Conservation (phyloP, 2,113 vertebrate species). For the Dipodomys stephensi region DNA sequence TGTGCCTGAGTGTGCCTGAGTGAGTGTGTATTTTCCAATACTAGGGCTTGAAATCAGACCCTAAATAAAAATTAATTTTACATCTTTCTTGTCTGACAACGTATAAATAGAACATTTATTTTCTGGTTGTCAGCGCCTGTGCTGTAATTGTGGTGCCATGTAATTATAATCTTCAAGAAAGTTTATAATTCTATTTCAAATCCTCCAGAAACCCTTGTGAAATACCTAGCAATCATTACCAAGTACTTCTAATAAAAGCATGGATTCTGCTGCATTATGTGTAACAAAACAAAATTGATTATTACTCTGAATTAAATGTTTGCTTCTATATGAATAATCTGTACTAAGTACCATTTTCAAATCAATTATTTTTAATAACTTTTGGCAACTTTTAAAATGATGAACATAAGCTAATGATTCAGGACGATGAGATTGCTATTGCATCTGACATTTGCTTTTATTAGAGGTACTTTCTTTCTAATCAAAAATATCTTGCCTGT, state of each 20-base stretch:
- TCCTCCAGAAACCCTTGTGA: neutral
- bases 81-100: neutral
- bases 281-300: constrained; percentile 46
- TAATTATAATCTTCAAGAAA: constrained; percentile 36
- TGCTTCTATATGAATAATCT: constrained; percentile 67
- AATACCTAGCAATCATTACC: neutral
- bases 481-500: constrained; percentile 43
- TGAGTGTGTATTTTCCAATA: too few species aligned
- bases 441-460: constrained; percentile 50
- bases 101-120: neutral
- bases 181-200: neutral
- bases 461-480: constrained; percentile 6
- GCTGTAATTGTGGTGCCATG: neutral
- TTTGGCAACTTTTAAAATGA: constrained; percentile 79
- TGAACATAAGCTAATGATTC: constrained; percentile 57
- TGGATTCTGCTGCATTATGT: neutral
- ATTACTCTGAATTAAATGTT: constrained; percentile 46
- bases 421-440: constrained; percentile 69
- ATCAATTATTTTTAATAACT: constrained; percentile 60
- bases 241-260: constrained; percentile 28
- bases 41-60: too few species aligned
- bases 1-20: neutral
- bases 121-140: neutral
- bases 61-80: neutral
- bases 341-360: constrained; percentile 46